phyloP scores from a whole-genome alignment of 2,797 vertebrate genomes.

The Sarcophilus harrisii region DNA sequence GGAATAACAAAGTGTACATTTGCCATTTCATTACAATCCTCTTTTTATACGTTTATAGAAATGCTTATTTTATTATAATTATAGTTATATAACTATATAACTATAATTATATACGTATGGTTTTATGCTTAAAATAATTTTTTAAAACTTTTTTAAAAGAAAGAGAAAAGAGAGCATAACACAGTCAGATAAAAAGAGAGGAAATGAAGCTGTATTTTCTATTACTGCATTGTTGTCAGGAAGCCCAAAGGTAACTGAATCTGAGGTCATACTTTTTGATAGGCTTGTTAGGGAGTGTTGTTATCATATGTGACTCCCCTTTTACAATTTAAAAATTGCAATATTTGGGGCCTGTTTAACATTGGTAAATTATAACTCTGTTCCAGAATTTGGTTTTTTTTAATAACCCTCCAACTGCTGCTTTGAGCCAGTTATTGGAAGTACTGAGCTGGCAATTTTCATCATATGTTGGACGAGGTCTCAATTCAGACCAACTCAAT shows the following conservation, averaged over 20 bases:
- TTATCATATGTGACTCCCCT: slow-evolving; percentile 15
- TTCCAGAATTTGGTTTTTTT: slow-evolving; percentile 95
- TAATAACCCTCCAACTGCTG: slow-evolving; percentile 91
- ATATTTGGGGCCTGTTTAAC: background rate
- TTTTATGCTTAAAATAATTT: too few relatives aligned
- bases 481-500: slow-evolving; percentile 94
- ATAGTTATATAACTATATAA: too few relatives aligned
- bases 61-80: background rate
- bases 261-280: background rate
- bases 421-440: slow-evolving; percentile 95
- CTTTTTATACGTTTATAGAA: background rate
- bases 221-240: background rate
- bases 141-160: background rate
- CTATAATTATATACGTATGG: too few relatives aligned
- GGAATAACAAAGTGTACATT: background rate
- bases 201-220: background rate
- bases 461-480: slow-evolving; percentile 93
- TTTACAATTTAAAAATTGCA: slow-evolving; percentile 6
- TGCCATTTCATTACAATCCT: background rate
- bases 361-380: slow-evolving; percentile 50
- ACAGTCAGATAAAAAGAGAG: background rate
- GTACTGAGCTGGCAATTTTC: slow-evolving; percentile 99
- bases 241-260: slow-evolving; percentile 13
- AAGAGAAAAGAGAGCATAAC: background rate
- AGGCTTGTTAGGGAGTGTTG: background rate